A percentile compares a stretch with the other conserved stretches of the same genome.
Conservation (phyloP, 2,888 invertebrate genomes). For the Blera fallax region DNA sequence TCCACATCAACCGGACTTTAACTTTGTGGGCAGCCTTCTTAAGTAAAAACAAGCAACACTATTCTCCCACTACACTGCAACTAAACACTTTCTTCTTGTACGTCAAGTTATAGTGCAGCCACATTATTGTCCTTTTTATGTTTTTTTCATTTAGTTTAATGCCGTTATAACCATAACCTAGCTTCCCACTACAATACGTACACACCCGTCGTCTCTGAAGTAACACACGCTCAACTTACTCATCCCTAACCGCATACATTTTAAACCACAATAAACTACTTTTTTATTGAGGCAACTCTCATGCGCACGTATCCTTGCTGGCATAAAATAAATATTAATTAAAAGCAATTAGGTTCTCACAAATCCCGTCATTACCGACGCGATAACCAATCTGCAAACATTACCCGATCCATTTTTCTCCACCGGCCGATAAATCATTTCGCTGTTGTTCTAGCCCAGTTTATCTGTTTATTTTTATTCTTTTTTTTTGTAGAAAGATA, state of each 20-base stretch:
- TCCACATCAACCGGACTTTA: no score
- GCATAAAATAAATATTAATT: slow-evolving; percentile 65
- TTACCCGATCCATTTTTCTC: slow-evolving; percentile 15
- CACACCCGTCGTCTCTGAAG: not conserved
- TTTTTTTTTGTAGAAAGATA: slow-evolving; percentile 14
- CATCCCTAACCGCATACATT: not conserved
- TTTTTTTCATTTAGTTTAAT: not conserved
- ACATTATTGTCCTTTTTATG: no score
- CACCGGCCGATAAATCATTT: slow-evolving; percentile 49
- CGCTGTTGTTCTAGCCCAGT: slow-evolving; percentile 22
- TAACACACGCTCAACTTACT: not conserved
- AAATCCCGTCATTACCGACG: slow-evolving; percentile 61
- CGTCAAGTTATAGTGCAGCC: no score
- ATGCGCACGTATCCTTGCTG: slow-evolving; percentile 42
- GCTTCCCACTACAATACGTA: not conserved
- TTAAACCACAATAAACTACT: slow-evolving; percentile 39
- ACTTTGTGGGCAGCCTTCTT: no score
- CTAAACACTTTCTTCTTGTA: no score
- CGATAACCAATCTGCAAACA: slow-evolving; percentile 59
- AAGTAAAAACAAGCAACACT: no score
- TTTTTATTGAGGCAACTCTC: slow-evolving; percentile 27
- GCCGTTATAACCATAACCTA: not conserved
- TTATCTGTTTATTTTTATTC: slow-evolving; percentile 24
- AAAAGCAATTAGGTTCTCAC: slow-evolving; percentile 69
- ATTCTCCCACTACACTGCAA: no score